Evolutionary conservation across 2,113 vertebrate species (phyloP), one percentile per base, ranked within the genome.

Genomic region (Cyphomyrus discorhynchus): DNA sequence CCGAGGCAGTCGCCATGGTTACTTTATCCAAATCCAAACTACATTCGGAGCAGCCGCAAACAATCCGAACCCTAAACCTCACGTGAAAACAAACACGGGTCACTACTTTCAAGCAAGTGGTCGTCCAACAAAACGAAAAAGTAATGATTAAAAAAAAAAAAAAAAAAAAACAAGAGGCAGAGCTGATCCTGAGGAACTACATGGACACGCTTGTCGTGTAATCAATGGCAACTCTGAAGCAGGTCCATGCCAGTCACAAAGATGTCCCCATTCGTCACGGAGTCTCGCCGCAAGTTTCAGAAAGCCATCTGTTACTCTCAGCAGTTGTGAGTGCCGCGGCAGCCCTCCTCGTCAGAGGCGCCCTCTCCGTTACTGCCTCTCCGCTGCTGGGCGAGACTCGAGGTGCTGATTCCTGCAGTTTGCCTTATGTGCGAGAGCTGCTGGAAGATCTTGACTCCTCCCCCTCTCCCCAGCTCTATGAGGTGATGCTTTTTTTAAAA

Each of bases 331-430:
- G 62, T 31, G 62, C 62, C 62, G 3, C 10, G 62, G 62, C 62
- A 70, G 62, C 93, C 0, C 58, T 52, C 70, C 31, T 24, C 46
- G 17, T 77, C n/a, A 27, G 52, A 89, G 94, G 92, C 93, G 5
- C 21, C 92, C 93, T 93, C 93, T 92, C 90, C 92, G 90, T 93
- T 91, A 92, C 93, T 92, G 92, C 92, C 92, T 91, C 92, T 89
- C 84, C 84, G 91, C 92, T 92, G 89, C 91, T 90, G 89, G 91
- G 88, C 46, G 91, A 93, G 91, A 93, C 91, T 94, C 94, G 93
- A 93, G 92, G 93, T 91, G 92, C 92, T 92, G 92, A 92, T 94
- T 93, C 93, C 89, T 56, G 88, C 90, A 90, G 90, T 90, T 93
- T 92, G 88, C 90, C 82, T 92, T 93, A 92, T 92, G 92, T 92